Evolutionary conservation across 2,797 vertebrate species (phyloP).

Genomic region (Eospalax fontanierii): DNA sequence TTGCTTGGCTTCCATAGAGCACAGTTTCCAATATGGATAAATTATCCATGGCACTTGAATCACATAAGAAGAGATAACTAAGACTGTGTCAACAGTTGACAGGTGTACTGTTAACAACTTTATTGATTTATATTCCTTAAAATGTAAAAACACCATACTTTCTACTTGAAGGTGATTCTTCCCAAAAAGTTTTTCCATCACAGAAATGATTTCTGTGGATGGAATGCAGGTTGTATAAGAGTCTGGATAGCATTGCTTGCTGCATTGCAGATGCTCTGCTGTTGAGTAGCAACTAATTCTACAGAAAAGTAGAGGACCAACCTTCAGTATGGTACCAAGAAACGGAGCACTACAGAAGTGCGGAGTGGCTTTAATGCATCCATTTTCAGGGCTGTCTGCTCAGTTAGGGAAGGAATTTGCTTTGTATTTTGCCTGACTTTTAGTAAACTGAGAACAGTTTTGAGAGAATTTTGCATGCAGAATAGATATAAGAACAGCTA

Average conservation of each 20-base stretch:
- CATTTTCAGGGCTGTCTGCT: conserved; percentile 46
- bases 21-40: not conserved
- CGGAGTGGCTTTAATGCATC: conserved; percentile 15
- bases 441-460: conserved; percentile 59
- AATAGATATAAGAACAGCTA: conserved; percentile 40
- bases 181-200: conserved; percentile 21
- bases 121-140: conserved; percentile 35
- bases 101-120: not conserved
- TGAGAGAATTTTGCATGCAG: conserved; percentile 37
- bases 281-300: conserved; percentile 18
- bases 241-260: conserved; percentile 7
- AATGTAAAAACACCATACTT: conserved; percentile 38
- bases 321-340: not conserved
- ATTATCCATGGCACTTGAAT: not conserved
- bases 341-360: not conserved
- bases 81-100: conserved; percentile 31
- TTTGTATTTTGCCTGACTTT: conserved; percentile 55
- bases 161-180: conserved; percentile 20
- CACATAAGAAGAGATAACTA: not conserved
- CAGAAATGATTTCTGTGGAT: conserved; percentile 45
- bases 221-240: not conserved
- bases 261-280: conserved; percentile 59
- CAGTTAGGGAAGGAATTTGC: conserved; percentile 48
- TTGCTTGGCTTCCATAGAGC: not conserved
- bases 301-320: not conserved